Conservation (phyloP, 2,888 invertebrate species). For the Chouioia cunea region DNA sequence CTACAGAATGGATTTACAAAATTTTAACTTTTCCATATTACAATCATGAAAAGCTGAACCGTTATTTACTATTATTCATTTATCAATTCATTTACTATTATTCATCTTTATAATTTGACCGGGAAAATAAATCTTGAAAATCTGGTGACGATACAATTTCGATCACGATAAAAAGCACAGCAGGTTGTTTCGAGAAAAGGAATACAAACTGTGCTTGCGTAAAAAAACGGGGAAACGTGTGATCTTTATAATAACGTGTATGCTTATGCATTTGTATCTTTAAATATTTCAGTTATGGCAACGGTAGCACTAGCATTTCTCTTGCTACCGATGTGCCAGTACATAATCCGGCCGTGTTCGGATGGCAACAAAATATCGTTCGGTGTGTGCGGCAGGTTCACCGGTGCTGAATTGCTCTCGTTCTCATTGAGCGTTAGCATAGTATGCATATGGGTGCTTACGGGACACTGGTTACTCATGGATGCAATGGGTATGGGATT, state of each 20-base stretch:
- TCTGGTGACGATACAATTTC: too few relatives aligned
- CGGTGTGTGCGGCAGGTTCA: constrained; percentile 93
- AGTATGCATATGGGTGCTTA: constrained; percentile 97
- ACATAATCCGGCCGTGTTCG: constrained; percentile 87
- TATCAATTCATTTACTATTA: too few relatives aligned
- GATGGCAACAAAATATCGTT: constrained; percentile 89
- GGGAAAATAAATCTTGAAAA: too few relatives aligned
- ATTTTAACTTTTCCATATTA: too few relatives aligned
- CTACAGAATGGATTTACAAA: constrained; percentile 36
- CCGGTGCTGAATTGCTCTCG: constrained; percentile 93
- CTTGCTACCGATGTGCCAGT: constrained; percentile 97
- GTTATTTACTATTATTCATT: too few relatives aligned
- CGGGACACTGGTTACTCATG: constrained; percentile 98
- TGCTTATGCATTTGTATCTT: too few relatives aligned
- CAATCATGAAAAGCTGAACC: too few relatives aligned
- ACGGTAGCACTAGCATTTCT: constrained; percentile 97
- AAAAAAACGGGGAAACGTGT: too few relatives aligned
- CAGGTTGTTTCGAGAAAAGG: background rate
- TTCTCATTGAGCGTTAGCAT: constrained; percentile 92
- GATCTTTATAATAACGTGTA: background rate
- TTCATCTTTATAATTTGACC: too few relatives aligned
- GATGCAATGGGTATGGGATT: constrained; percentile 99
- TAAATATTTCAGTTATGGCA: constrained; percentile 87
- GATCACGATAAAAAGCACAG: too few relatives aligned
- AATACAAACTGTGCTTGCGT: too few relatives aligned